Evolutionary conservation across 2,113 vertebrate species (phyloP), one percentile per base, ranked within the genome.

Genomic region (Oophaga pumilio): DNA sequence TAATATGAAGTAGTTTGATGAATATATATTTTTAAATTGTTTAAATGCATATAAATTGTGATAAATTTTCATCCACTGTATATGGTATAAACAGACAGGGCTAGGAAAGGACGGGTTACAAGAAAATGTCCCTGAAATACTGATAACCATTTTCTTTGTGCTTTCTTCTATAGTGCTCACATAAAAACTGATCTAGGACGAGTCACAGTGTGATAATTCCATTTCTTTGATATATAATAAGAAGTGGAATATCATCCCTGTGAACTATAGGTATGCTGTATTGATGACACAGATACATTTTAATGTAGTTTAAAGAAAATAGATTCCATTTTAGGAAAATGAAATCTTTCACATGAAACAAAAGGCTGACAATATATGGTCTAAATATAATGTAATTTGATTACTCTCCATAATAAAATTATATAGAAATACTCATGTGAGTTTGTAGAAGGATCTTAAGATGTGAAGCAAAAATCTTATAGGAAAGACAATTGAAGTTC

Each of bases 281-380:
- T 85, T 76, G 84, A 85, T 85, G 84, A 62, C 69, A 85, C 69
- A 76, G 83, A 74, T 60, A 76, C 52, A 85, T 74, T 73, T 85
- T 57, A 73, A 74, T 14, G 57, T 20, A 74, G 17, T 74, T 59
- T 74, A 18, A 85, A 15, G 43, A 3, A 53, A 68, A 84, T 53
- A 69, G 11, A 43, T 28, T 8, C 53, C 53, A 62, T 52, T 22
- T 60, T 60, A 73, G 26, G 53, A 20, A 85, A 43, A 22, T 74
- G 17, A 74, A 85, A 76, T 59, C 18, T 60, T 76, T 59, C 28
- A 74, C 24, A 73, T 73, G 66, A 84, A 84, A 79, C n/a, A 28
- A 33, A 62, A 77, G 49, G 33, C 33, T 50, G 43, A 74, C 2
- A 74, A 74, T 50, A 74, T 20, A 20, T 50, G 71, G 18, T 9